Evolutionary conservation across 1,140 invertebrate genomes (phyloP).

Genomic region (Caenorhabditis elegans): WBcel235 BX284602.5:11311501-11312000

Average conservation of each 20-base stretch:
- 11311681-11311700: constrained; percentile 34
- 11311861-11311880: neutral
- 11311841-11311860: constrained; percentile 18
- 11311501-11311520: constrained; percentile 35
- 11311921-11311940: no score
- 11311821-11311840: constrained; percentile 23
- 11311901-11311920: no score
- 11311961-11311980: no score
- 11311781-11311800: constrained; percentile 19
- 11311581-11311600: no score
- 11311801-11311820: neutral
- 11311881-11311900: neutral
- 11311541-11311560: neutral
- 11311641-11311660: neutral
- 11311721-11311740: constrained; percentile 30
- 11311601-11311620: no score
- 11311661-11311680: constrained; percentile 22
- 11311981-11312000: no score
- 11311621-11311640: no score
- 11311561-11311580: constrained; percentile 12
- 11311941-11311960: no score
- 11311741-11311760: constrained; percentile 44
- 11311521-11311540: neutral
- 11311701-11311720: constrained; percentile 3
- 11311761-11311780: constrained; percentile 29